A percentile compares a stretch with the other conserved stretches of the same genome.
Conservation (phyloP, 2,888 invertebrate genomes). For the Orthonevra nobilis region DNA sequence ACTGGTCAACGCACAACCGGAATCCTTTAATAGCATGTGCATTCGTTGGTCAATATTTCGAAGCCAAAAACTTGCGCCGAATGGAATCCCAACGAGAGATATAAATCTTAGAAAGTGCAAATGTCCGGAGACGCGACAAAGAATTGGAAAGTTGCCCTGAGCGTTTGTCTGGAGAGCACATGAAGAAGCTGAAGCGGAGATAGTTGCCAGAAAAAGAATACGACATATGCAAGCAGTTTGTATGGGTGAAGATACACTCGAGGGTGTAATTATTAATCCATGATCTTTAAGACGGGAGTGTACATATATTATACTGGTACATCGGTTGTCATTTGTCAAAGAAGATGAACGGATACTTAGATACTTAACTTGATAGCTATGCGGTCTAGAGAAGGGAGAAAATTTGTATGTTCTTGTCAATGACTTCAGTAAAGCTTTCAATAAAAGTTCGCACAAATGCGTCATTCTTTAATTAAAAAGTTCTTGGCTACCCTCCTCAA, state of each 20-base stretch:
- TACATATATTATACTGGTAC: too few species aligned
- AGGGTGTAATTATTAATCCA: neutral
- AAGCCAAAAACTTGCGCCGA: conserved; percentile 6
- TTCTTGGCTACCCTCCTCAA: too few species aligned
- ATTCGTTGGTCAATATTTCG: conserved; percentile 48
- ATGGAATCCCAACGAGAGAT: conserved; percentile 39
- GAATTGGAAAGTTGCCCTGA: conserved; percentile 63
- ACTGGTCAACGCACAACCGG: conserved; percentile 22
- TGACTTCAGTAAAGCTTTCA: too few species aligned
- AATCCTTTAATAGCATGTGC: conserved; percentile 8
- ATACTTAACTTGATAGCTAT: too few species aligned
- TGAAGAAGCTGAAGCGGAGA: conserved; percentile 29
- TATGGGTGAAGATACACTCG: neutral
- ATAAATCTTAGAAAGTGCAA: conserved; percentile 68
- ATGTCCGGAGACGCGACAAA: conserved; percentile 53
- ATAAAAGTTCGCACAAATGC: too few species aligned
- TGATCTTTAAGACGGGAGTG: too few species aligned
- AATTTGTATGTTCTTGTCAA: too few species aligned
- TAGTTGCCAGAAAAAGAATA: neutral
- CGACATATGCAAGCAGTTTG: neutral
- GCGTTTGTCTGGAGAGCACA: conserved; percentile 47
- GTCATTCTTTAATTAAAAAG: too few species aligned
- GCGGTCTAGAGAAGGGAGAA: too few species aligned
- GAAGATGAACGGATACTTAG: too few species aligned
- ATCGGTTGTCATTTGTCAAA: too few species aligned